A percentile compares a stretch with the other conserved stretches of the same genome.
Conservation (phyloP, 2,888 invertebrate genomes). For the Xestia ashworthii region DNA sequence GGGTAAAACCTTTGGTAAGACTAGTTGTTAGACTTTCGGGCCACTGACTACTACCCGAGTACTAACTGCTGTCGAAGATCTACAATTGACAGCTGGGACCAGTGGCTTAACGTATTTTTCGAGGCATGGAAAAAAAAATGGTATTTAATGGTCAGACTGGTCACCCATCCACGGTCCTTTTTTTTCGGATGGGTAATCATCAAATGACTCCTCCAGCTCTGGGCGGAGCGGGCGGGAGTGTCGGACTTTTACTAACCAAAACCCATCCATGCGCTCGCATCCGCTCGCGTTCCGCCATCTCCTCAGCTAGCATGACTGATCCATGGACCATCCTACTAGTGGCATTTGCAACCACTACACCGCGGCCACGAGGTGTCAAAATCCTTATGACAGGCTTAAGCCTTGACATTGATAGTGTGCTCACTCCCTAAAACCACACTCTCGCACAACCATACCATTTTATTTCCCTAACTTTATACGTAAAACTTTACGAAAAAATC, state of each 20-base stretch:
- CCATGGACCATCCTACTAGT: not conserved
- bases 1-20: not conserved
- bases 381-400: not conserved
- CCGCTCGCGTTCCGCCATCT: no score
- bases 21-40: not conserved
- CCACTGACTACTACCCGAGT: not conserved
- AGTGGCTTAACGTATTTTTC: not conserved
- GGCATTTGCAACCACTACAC: not conserved
- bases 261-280: no score
- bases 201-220: no score
- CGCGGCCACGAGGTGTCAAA: not conserved
- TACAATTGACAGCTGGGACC: not conserved
- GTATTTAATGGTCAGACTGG: not conserved
- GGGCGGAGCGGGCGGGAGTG: no score
- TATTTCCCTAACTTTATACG: conserved; percentile 67
- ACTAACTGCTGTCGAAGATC: not conserved
- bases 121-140: not conserved
- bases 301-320: no score
- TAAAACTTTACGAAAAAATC: conserved; percentile 74
- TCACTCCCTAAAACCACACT: conserved; percentile 13
- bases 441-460: conserved; percentile 54
- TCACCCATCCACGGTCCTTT: no score
- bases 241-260: no score
- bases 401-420: not conserved
- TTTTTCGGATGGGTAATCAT: no score